Base-by-base conservation (phyloP, 1,140 invertebrate genomes). In the Drosophila kanapiae region DNA sequence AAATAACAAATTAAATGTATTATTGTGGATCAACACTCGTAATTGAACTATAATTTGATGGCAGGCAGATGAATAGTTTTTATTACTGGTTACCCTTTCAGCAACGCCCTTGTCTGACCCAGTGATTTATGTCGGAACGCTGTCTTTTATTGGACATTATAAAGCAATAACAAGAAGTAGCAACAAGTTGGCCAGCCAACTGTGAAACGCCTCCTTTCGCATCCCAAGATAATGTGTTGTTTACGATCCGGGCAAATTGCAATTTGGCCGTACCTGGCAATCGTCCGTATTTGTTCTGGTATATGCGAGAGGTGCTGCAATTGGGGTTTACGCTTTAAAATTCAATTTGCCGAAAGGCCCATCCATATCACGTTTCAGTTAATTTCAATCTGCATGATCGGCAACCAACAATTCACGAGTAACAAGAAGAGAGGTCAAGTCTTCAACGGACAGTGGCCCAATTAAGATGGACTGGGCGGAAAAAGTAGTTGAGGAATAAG, bases 161-260 rank as follows among this genome's bases (percentile, higher is more conserved):
- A 82, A 91, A 80, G 82, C 81, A 72, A 81, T 92, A 91, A 86
- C 59, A 63, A 43, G 53, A 69, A 71, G 65, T 69, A 56, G 58
- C 65, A 80, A 75, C 84, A 65, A 83, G 68, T 78, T 87, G 71
- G 67, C 40, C 67, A 56, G 40, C 56, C 54, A 84, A 53, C 56
- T 65, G 49, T 51, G 65, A 48, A 60, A 80, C 80, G 84, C 72
- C 77, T 63, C 49, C 67, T 63, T 58, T 65, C 7, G 47, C 38
- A 16, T 42, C 37, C 10, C 51, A 42, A 63, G 23, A 49, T 80
- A 80, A 86, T 67, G 79, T 76, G 79, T 79, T 86, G 69, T 69
- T 79, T 82, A 77, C 57, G 56, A 79, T 35, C 67, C 61, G 64
- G 18, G 40, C 45, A 57, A 51, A 63, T 48, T 64, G 45, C 54